These are phyloP conservation scores for Elephantulus edwardii DNA, from an alignment of 2,113 vertebrate genomes.

Conservation along the genomic window DNA sequence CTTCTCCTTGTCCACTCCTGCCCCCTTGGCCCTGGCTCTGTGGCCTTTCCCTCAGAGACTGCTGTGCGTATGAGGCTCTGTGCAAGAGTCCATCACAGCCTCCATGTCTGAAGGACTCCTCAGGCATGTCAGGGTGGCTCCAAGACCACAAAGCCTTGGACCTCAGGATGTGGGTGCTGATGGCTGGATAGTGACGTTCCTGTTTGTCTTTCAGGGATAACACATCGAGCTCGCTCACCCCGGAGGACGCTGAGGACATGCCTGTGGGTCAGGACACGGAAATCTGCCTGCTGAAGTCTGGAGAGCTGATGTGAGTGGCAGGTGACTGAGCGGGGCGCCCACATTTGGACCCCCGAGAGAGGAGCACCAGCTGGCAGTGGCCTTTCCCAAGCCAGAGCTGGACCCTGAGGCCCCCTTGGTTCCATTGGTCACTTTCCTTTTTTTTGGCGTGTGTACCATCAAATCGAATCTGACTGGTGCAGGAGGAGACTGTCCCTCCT, in stretches of 20 bases:
- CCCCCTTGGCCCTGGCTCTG: neutral
- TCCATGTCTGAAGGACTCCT: neutral
- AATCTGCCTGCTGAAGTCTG: conserved; percentile 93
- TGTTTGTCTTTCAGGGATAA: conserved; percentile 81
- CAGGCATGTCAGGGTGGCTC: fast-evolving
- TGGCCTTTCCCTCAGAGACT: neutral
- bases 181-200: conserved; percentile 22
- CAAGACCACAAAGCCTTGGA: fast-evolving
- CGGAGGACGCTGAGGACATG: conserved; percentile 88
- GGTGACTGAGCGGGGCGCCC: neutral
- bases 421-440: neutral
- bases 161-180: neutral
- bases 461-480: too few species aligned
- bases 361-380: too few species aligned
- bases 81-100: fast-evolving
- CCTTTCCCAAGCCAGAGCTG: neutral
- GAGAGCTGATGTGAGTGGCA: conserved; percentile 92
- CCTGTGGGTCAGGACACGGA: conserved; percentile 91
- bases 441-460: too few species aligned
- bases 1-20: too few species aligned
- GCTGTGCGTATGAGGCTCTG: too few species aligned
- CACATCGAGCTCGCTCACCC: conserved; percentile 83
- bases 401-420: neutral
- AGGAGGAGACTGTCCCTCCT: too few species aligned
- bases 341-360: neutral